These are phyloP conservation scores for Xerus inauris DNA, from an alignment of 2,113 vertebrate genomes.

Conservation along the genomic window DNA sequence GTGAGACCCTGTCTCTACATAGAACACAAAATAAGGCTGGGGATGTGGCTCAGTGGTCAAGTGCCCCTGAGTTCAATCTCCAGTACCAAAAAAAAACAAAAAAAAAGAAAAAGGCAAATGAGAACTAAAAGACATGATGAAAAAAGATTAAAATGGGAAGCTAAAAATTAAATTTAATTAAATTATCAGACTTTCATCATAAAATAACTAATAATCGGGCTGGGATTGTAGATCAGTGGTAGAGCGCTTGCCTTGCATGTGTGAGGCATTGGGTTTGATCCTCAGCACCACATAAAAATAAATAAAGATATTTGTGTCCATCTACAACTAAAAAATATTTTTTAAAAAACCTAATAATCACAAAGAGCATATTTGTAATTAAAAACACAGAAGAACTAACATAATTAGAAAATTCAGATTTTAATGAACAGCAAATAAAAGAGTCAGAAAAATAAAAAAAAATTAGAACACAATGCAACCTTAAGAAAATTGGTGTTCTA, in stretches of 20 bases:
- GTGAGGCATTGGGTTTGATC: too few species aligned
- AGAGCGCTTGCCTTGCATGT: too few species aligned
- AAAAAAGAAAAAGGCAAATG: not conserved
- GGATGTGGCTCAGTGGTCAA: too few species aligned
- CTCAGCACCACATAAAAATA: too few species aligned
- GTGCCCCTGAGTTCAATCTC: too few species aligned
- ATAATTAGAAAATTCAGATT: not conserved
- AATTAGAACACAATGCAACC: not conserved
- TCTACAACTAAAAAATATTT: too few species aligned
- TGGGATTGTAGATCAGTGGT: too few species aligned
- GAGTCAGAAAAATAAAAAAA: not conserved
- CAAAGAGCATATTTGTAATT: slow-evolving; percentile 9
- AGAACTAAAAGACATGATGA: not conserved
- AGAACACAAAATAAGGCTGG: too few species aligned
- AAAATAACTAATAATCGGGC: not conserved
- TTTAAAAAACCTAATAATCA: slow-evolving; percentile 33
- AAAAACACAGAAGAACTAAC: not conserved
- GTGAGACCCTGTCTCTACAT: too few species aligned
- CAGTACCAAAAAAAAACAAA: too few species aligned
- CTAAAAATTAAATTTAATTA: slow-evolving; percentile 14
- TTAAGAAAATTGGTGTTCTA: not conserved
- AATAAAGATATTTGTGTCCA: too few species aligned
- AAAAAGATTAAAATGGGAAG: not conserved
- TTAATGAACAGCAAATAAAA: not conserved
- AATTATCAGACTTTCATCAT: not conserved